A percentile compares a stretch with the other conserved stretches of the same genome.
Conservation (phyloP, 92 coral and sea anemone species). For the Palythoa heliodiscus region DNA sequence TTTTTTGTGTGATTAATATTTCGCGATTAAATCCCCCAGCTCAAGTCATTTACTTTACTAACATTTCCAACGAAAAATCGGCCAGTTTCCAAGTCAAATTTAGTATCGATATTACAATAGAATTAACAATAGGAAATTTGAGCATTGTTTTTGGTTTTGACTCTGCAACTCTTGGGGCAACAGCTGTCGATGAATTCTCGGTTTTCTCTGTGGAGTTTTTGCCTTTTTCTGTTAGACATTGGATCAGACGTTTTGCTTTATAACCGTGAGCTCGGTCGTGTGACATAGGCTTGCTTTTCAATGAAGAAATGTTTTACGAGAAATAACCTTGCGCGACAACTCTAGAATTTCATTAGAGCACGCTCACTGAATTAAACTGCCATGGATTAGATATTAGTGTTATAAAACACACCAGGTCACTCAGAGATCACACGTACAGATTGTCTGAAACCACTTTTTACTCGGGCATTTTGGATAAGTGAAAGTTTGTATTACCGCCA, state of each 20-base stretch:
- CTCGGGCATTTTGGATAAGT: slow-evolving; percentile 66
- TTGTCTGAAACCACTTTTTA: slow-evolving; percentile 59
- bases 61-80: neutral
- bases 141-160: slow-evolving; percentile 37
- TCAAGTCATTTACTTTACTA: too few species aligned
- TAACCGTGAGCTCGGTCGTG: neutral
- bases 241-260: neutral
- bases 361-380: neutral
- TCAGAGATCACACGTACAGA: neutral
- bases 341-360: neutral
- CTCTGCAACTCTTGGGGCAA: slow-evolving; percentile 32
- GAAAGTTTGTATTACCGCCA: slow-evolving; percentile 56
- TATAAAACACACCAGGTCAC: neutral
- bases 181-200: slow-evolving; percentile 43
- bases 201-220: slow-evolving; percentile 7
- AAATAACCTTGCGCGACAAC: neutral
- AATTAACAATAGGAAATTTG: slow-evolving; percentile 31
- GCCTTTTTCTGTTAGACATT: slow-evolving; percentile 27
- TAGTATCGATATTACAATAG: neutral
- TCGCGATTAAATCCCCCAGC: too few species aligned
- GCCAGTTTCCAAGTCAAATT: neutral
- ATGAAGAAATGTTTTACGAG: neutral
- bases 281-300: neutral
- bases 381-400: neutral
- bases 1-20: too few species aligned